Base-by-base conservation (phyloP, 1,140 invertebrate species). In the Drosophila tropicalis region DNA sequence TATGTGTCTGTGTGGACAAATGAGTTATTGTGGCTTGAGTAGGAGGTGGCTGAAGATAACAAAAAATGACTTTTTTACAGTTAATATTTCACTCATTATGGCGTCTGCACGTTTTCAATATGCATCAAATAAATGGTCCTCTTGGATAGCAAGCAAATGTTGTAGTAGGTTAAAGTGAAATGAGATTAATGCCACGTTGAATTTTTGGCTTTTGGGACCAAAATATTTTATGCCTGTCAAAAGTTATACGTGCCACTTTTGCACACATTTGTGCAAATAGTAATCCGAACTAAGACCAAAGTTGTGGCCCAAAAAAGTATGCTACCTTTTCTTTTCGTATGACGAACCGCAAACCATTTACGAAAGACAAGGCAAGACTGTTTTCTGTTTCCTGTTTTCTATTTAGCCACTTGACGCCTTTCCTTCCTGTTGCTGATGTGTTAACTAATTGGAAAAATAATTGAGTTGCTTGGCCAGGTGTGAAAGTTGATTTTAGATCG, bases 381-480 rank as follows among this genome's bases (percentile, higher is more conserved):
- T 40, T 51, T 25, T 13, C n/a, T 40, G n/a, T 12, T 32, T 22
- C n/a, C 19, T 29, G 6, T 40, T 51, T 25, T 13, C n/a, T 40
- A 17, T 12, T 32, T 22, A 15, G 54, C 40, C 34, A 22, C 12
- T 41, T 58, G 15, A 12, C 32, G 34, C 12, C 29, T 1, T 36
- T 36, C 51, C 15, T 22, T 58, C 15, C 22, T 70, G 40, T 51
- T 64, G 63, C 62, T 29, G 29, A 29, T 29, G 29, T 56, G 60
- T 22, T 32, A 65, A 40, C 60, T 81, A 76, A 80, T 83, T 83
- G 70, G 60, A 62, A 70, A 79, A 71, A 74, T 87, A 87, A 87
- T 87, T 87, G 76, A 89, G 65, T 74, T 80, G 72, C 47, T 79
- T 62, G 67, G 6, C 89, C 62, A 80, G 68, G 76, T 79, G 76